Conservation (phyloP, 2,888 invertebrate genomes). For the Eupithecia subfuscata region DNA sequence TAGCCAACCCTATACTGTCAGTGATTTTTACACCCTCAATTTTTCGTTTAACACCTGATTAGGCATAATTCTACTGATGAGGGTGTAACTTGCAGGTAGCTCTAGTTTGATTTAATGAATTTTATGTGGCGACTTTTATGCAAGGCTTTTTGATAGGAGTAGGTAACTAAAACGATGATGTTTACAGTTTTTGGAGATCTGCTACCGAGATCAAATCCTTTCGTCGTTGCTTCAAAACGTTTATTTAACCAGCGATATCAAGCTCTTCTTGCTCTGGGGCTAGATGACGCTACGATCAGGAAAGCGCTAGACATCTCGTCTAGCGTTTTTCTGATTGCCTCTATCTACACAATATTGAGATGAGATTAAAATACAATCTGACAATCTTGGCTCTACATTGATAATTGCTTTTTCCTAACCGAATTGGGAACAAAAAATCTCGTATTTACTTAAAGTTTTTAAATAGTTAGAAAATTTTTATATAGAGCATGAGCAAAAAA, state of each 20-base stretch:
- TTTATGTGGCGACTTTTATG: conserved; percentile 28
- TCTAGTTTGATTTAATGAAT: conserved; percentile 40
- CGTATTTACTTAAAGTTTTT: neutral
- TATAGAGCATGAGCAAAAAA: neutral
- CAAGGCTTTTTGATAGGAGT: neutral
- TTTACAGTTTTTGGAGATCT: neutral
- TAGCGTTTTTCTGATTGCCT: neutral
- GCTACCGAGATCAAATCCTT: neutral
- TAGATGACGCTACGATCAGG: neutral
- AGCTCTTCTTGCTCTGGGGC: no score
- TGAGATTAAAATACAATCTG: neutral
- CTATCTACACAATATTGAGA: neutral
- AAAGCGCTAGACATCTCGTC: no score
- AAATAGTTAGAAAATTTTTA: no score
- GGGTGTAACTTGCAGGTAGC: conserved; percentile 38
- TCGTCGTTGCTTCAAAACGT: neutral
- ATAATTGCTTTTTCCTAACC: neutral
- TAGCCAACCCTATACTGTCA: conserved; percentile 31
- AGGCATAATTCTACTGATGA: conserved; percentile 50
- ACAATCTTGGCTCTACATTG: neutral
- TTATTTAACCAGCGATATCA: neutral
- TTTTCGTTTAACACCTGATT: conserved; percentile 70
- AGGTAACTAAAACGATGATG: neutral
- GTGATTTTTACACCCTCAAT: conserved; percentile 49
- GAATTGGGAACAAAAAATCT: neutral